These are phyloP conservation scores for Brenthis ino DNA, from an alignment of 2,888 invertebrate species.

Conservation along the genomic window DNA sequence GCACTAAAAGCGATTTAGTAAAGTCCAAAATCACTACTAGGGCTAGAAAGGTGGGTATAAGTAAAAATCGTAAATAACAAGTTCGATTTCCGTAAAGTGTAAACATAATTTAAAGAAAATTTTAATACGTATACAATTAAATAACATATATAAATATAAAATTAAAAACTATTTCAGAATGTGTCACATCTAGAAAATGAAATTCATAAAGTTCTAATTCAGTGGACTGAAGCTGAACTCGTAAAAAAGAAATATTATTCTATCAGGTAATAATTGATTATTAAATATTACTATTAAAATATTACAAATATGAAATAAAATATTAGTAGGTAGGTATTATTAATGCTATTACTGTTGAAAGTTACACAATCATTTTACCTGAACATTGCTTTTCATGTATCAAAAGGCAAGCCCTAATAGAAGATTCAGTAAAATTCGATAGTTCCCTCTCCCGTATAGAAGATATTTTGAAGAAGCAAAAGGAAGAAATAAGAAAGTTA, in stretches of 20 bases:
- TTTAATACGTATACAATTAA: no score
- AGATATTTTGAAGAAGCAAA: conserved; percentile 85
- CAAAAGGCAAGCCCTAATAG: conserved; percentile 82
- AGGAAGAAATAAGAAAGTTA: conserved; percentile 87
- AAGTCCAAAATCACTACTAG: conserved; percentile 80
- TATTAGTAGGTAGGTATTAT: no score
- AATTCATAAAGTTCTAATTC: conserved; percentile 90
- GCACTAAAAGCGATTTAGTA: conserved; percentile 75
- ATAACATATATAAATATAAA: no score
- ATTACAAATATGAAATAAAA: no score
- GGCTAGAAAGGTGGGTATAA: conserved; percentile 82
- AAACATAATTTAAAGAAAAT: no score
- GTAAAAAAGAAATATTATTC: conserved; percentile 89
- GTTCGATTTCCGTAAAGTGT: no score
- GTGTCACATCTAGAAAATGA: conserved; percentile 89
- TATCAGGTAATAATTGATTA: conserved; percentile 74
- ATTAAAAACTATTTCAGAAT: conserved; percentile 63
- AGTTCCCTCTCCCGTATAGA: conserved; percentile 87
- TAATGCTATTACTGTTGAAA: no score
- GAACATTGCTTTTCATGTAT: not conserved
- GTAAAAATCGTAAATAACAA: no score
- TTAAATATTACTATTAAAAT: no score
- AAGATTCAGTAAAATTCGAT: conserved; percentile 88
- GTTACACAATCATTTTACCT: conserved; percentile 24
- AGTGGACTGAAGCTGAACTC: conserved; percentile 91